Percentiles rank a stretch among this genome's conserved stretches.
Evolutionary conservation across 2,888 invertebrate genomes (phyloP).

Genomic region (Drosophila paranaensis): DNA sequence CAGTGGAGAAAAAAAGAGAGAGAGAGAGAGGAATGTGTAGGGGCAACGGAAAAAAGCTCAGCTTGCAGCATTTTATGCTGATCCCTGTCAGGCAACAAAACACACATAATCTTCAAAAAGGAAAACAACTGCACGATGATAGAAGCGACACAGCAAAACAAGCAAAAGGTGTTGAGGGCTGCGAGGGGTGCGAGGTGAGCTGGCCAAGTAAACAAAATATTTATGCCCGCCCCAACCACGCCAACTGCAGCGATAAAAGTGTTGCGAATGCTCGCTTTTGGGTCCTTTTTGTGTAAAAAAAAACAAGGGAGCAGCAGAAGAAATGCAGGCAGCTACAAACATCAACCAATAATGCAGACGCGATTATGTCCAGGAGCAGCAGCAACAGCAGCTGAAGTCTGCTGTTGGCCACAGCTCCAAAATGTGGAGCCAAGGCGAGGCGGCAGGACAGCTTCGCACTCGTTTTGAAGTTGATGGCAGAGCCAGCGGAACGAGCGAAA

Average conservation of each 20-base stretch:
- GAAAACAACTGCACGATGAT: conserved; percentile 79
- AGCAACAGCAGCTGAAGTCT: not conserved
- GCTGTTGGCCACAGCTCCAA: conserved; percentile 35
- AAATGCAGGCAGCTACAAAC: conserved; percentile 72
- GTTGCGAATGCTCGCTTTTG: conserved; percentile 24
- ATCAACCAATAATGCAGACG: conserved; percentile 85
- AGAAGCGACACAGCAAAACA: conserved; percentile 38
- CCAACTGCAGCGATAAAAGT: conserved; percentile 46
- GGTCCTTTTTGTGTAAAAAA: conserved; percentile 55
- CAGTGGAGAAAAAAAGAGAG: conserved; percentile 18
- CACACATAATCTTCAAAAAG: conserved; percentile 85
- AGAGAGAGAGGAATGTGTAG: conserved; percentile 27
- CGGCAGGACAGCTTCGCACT: conserved; percentile 65
- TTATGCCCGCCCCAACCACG: conserved; percentile 63
- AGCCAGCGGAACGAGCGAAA: conserved; percentile 10
- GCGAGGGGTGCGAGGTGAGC: conserved; percentile 5
- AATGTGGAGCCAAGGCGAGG: conserved; percentile 28
- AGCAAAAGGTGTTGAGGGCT: conserved; percentile 20
- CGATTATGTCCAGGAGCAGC: conserved; percentile 80
- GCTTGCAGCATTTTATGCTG: conserved; percentile 85
- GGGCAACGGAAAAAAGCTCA: conserved; percentile 75
- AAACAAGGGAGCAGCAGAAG: conserved; percentile 3
- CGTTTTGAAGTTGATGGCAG: conserved; percentile 73
- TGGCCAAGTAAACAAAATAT: conserved; percentile 75
- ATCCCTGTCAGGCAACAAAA: conserved; percentile 84